Percentiles rank a stretch among this genome's conserved stretches.
Evolutionary conservation across 2,113 vertebrate species (phyloP).

Genomic region (Calyptomena viridis): DNA sequence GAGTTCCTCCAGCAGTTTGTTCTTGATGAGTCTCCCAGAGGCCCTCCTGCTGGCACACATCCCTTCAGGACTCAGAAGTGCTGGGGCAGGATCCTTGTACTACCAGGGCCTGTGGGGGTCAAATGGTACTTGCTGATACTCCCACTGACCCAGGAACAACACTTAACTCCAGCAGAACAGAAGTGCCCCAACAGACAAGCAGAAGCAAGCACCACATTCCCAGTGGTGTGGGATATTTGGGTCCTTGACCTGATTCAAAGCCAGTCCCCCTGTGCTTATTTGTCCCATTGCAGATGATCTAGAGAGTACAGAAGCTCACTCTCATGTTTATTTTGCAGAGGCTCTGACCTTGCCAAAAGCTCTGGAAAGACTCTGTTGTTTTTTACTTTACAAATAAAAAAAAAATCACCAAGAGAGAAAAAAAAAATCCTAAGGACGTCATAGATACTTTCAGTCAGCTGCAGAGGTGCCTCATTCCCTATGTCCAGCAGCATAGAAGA

Average conservation of each 20-base stretch:
- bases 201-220: not conserved
- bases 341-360: slow-evolving; percentile 38
- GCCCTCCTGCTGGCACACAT: not conserved
- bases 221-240: not conserved
- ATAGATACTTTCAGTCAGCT: slow-evolving; percentile 19
- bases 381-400: not conserved
- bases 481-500: not conserved
- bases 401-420: not conserved
- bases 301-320: not conserved
- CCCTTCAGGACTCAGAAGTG: not conserved
- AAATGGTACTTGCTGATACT: not conserved
- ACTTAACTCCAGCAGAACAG: not conserved
- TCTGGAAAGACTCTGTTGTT: slow-evolving; percentile 5
- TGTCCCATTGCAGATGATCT: not conserved
- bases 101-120: not conserved
- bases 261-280: not conserved
- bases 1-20: not conserved
- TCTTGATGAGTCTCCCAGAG: not conserved
- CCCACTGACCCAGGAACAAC: not conserved
- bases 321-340: slow-evolving; percentile 6
- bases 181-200: not conserved
- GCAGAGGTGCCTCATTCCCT: not conserved
- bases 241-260: not conserved
- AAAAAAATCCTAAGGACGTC: slow-evolving; percentile 10
- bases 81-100: not conserved